Evolutionary conservation across 2,113 vertebrate genomes (phyloP).

Genomic region (Protomyctophum bolini): DNA sequence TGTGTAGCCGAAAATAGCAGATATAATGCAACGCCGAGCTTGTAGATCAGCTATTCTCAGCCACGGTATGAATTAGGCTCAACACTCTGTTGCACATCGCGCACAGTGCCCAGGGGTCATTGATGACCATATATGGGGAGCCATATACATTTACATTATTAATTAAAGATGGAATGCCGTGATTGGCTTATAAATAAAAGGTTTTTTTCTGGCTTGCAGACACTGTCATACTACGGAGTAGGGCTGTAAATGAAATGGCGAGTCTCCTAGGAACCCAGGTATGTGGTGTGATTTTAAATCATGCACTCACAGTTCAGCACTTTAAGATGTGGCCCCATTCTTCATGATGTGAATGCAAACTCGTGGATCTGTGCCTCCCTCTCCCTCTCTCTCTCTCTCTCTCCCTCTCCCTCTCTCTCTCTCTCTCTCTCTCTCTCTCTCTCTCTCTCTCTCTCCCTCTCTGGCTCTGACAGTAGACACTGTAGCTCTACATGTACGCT

Average conservation of each 20-base stretch:
- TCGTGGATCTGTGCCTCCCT: not conserved
- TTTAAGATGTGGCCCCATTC: too few relatives aligned
- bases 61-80: not conserved
- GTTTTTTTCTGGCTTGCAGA: too few relatives aligned
- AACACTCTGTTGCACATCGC: too few relatives aligned
- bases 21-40: too few relatives aligned
- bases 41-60: not conserved
- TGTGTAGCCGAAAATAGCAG: too few relatives aligned
- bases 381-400: not conserved
- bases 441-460: not conserved
- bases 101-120: too few relatives aligned
- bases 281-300: too few relatives aligned
- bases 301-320: not conserved
- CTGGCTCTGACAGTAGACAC: not conserved
- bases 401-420: not conserved
- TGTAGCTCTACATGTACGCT: not conserved
- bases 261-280: too few relatives aligned
- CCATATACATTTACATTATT: not conserved
- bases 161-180: not conserved
- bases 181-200: too few relatives aligned
- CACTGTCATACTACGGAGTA: too few relatives aligned
- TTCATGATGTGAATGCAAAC: too few relatives aligned
- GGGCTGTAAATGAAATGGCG: too few relatives aligned
- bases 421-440: not conserved
- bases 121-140: slow-evolving; percentile 1